These are phyloP conservation scores for Gymnodraco acuticeps DNA, from an alignment of 2,797 vertebrate genomes.

Conservation along the genomic window DNA sequence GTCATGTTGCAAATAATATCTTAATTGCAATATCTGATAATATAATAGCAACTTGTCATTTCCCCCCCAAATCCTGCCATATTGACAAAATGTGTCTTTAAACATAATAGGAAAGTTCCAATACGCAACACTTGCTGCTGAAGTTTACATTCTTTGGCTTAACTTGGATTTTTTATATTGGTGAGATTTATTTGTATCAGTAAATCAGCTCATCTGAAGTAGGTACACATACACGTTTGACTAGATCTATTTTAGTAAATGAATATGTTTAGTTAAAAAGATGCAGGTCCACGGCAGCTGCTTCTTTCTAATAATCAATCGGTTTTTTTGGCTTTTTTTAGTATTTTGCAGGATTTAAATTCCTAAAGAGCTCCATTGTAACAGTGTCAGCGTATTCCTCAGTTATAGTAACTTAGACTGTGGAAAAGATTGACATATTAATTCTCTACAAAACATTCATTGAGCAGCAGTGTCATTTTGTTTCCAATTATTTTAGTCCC, in stretches of 20 bases:
- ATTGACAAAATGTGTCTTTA: not conserved
- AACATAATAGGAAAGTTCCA: not conserved
- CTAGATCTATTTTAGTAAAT: conserved; percentile 37
- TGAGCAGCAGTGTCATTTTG: not conserved
- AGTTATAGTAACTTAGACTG: not conserved
- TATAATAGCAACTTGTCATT: too few species aligned
- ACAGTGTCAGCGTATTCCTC: not conserved
- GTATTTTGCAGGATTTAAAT: conserved; percentile 1
- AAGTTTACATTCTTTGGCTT: not conserved
- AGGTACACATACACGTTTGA: not conserved
- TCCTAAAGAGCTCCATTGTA: not conserved
- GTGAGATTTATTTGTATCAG: not conserved
- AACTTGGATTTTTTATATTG: not conserved
- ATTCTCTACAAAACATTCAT: conserved; percentile 1
- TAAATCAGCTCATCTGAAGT: not conserved
- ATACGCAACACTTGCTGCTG: not conserved
- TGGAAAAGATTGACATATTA: not conserved
- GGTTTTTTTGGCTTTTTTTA: conserved; percentile 19
- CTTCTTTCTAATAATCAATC: conserved; percentile 47
- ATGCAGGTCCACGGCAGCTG: conserved; percentile 14
- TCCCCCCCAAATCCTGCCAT: too few species aligned
- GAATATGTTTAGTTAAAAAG: conserved; percentile 13
- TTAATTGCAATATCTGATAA: too few species aligned
- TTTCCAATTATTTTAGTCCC: not conserved
- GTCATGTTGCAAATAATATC: too few species aligned